Percentiles rank a stretch among this genome's conserved stretches.
phyloP scores from a whole-genome alignment of 1,140 invertebrate genomes.

The Choristoneura fumiferana region DNA sequence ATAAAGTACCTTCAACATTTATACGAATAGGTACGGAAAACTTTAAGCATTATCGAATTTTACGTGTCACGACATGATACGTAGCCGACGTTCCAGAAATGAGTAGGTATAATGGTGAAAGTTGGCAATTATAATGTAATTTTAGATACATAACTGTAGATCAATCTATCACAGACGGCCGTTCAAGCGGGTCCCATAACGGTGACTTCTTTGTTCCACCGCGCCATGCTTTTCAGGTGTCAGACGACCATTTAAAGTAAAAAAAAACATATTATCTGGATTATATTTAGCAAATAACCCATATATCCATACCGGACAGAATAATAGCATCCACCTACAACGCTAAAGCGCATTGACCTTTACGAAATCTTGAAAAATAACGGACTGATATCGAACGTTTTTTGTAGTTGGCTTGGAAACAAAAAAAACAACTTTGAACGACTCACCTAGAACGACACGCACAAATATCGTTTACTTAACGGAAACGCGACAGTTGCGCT shows the following conservation, averaged over 20 bases:
- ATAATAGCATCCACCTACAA: conserved; percentile 29
- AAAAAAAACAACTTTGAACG: neutral
- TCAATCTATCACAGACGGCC: conserved; percentile 32
- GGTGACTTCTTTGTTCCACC: conserved; percentile 38
- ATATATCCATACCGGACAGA: conserved; percentile 24
- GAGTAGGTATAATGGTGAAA: conserved; percentile 20
- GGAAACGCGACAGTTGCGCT: neutral
- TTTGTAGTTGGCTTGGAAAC: neutral
- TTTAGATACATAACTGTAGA: conserved; percentile 38
- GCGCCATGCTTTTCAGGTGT: conserved; percentile 8
- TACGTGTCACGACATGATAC: neutral
- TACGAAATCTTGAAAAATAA: conserved; percentile 72
- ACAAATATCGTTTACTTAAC: neutral
- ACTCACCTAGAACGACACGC: neutral
- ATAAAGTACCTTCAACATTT: neutral
- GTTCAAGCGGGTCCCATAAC: conserved; percentile 43
- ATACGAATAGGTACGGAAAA: neutral
- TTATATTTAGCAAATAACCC: conserved; percentile 17
- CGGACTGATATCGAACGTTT: conserved; percentile 36
- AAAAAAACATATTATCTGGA: conserved; percentile 4
- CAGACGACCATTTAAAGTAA: neutral
- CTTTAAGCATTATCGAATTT: neutral
- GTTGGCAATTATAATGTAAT: conserved; percentile 31
- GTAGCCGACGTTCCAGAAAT: neutral
- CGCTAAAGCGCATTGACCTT: conserved; percentile 61